These are phyloP conservation scores for Emydura subglobosa DNA, from an alignment of 2,113 vertebrate genomes.

Conservation along the genomic window DNA sequence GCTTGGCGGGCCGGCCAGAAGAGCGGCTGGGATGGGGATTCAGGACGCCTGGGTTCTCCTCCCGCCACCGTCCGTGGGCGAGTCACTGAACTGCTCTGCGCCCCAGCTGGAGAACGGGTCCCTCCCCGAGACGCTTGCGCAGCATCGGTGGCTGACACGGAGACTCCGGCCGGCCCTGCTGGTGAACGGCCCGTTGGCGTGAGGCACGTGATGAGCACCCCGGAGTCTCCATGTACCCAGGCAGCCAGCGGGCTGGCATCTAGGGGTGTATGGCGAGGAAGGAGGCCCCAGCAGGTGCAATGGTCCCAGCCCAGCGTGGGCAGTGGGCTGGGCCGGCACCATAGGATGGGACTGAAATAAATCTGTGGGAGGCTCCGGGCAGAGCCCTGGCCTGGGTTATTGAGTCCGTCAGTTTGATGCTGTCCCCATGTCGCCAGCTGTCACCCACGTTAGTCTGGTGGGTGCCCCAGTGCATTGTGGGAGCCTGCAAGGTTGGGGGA, in stretches of 20 bases:
- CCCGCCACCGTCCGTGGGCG: constrained; percentile 40
- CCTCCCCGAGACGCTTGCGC: neutral
- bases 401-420: too few relatives aligned
- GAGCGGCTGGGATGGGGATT: neutral
- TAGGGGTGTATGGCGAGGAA: neutral
- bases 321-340: too few relatives aligned
- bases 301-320: neutral
- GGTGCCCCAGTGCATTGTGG: neutral
- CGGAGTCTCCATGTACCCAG: neutral
- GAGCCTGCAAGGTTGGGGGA: fast-evolving
- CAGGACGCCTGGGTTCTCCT: neutral
- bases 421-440: neutral
- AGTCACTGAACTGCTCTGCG: neutral
- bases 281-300: neutral
- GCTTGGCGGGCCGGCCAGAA: neutral
- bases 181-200: neutral
- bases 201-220: neutral
- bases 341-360: neutral
- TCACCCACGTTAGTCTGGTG: too few relatives aligned
- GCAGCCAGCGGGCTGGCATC: neutral
- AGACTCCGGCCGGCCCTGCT: neutral
- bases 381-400: neutral
- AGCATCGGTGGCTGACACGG: neutral
- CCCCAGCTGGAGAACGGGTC: neutral
- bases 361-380: neutral